Conservation (phyloP, 2,797 vertebrate species). For the Anguilla anguilla region DNA sequence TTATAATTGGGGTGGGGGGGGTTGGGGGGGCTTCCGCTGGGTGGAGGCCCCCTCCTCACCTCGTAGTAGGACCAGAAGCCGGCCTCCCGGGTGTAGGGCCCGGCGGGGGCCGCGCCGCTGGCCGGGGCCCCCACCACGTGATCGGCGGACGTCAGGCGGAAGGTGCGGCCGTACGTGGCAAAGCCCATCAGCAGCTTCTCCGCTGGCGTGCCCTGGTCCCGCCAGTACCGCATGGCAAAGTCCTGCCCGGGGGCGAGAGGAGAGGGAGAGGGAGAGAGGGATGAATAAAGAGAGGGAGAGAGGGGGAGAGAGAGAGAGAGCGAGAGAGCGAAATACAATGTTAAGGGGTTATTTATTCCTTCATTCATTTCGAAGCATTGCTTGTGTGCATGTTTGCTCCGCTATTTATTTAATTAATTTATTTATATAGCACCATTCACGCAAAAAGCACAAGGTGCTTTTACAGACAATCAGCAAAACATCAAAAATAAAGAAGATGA, state of each 20-base stretch:
- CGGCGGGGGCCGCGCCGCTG: conserved; percentile 65
- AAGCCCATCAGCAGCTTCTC: conserved; percentile 76
- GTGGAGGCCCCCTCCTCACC: conserved; percentile 53
- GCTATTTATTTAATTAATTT: too few species aligned
- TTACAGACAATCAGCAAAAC: too few species aligned
- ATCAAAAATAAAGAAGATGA: too few species aligned
- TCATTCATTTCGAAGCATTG: neutral
- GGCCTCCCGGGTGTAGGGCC: conserved; percentile 71
- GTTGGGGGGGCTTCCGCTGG: neutral
- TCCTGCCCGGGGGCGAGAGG: conserved; percentile 30
- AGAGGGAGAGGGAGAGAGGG: neutral
- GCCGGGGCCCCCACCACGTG: conserved; percentile 58
- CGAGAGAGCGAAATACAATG: neutral
- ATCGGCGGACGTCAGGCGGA: conserved; percentile 52
- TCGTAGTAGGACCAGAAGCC: conserved; percentile 79
- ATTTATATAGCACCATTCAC: too few species aligned
- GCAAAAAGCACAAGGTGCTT: too few species aligned
- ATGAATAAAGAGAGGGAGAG: neutral
- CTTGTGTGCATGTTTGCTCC: neutral
- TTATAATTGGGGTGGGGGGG: neutral
- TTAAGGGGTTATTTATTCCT: neutral
- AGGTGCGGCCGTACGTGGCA: conserved; percentile 69
- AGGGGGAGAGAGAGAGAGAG: neutral
- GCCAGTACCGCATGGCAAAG: conserved; percentile 63
- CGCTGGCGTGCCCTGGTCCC: conserved; percentile 56